Conservation (phyloP, 2,888 invertebrate species). For the Crossocerus cetratus region DNA sequence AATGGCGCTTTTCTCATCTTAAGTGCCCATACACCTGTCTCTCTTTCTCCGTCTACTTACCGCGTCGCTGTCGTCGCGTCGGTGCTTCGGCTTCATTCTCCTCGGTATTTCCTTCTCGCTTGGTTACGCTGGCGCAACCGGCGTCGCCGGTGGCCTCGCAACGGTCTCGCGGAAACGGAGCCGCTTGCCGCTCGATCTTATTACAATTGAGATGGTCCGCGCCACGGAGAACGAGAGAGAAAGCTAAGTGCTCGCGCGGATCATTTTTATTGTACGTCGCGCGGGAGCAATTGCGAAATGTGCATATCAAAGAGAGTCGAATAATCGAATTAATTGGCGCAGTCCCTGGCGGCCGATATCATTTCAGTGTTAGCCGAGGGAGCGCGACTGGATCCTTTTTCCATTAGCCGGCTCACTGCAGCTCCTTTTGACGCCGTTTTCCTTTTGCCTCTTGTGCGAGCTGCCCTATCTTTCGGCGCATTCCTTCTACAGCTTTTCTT, state of each 20-base stretch:
- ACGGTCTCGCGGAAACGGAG: slow-evolving; percentile 50
- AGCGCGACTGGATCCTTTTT: slow-evolving; percentile 33
- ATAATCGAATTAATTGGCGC: slow-evolving; percentile 56
- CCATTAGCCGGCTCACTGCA: slow-evolving; percentile 19
- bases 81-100: background rate
- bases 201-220: slow-evolving; percentile 48
- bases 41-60: background rate
- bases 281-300: slow-evolving; percentile 18
- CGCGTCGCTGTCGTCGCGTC: no score
- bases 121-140: no score
- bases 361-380: slow-evolving; percentile 52
- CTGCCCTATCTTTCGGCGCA: background rate
- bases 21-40: slow-evolving; percentile 48
- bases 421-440: slow-evolving; percentile 3
- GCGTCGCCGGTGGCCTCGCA: slow-evolving; percentile 44
- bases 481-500: slow-evolving; percentile 3
- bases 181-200: slow-evolving; percentile 51
- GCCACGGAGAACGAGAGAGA: no score
- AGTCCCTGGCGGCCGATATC: slow-evolving; percentile 30
- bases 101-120: background rate
- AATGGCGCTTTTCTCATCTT: slow-evolving; percentile 56
- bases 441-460: background rate
- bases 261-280: slow-evolving; percentile 57
- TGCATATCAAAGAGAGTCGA: slow-evolving; percentile 55
- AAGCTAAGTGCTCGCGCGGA: slow-evolving; percentile 26